Percentiles rank a stretch among this genome's conserved stretches.
Conservation (phyloP, 2,797 vertebrate genomes). For the Spinus pinus region DNA sequence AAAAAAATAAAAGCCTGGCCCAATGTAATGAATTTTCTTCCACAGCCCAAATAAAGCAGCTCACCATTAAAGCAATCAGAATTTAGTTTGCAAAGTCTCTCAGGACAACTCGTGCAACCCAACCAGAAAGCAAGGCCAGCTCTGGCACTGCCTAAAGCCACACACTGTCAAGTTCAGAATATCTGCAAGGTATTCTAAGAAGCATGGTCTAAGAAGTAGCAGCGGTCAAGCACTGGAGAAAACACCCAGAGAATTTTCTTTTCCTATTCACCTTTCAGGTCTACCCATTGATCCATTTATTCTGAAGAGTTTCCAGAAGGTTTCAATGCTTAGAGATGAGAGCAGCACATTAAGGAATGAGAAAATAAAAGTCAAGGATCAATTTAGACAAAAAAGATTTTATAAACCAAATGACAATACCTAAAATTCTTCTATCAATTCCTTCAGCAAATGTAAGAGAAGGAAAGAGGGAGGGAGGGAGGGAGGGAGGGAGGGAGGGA, state of each 20-base stretch:
- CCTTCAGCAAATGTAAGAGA: neutral
- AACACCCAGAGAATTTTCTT: neutral
- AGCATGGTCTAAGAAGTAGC: neutral
- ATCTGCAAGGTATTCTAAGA: neutral
- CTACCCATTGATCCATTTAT: neutral
- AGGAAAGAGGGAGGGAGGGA: too few relatives aligned
- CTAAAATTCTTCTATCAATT: neutral
- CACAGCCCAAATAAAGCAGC: neutral
- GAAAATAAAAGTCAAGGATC: neutral
- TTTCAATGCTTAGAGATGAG: neutral
- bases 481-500: too few relatives aligned
- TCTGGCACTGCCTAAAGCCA: neutral
- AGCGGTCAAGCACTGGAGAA: neutral
- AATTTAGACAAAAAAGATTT: neutral
- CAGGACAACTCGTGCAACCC: neutral
- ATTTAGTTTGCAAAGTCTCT: neutral
- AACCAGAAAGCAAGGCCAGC: neutral
- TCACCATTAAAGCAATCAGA: neutral
- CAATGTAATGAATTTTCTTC: neutral
- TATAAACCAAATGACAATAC: neutral
- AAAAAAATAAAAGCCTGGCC: neutral
- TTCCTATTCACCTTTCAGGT: neutral
- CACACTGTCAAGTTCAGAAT: neutral
- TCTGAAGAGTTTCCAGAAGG: neutral
- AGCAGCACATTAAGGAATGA: neutral